Evolutionary conservation across 2,113 vertebrate species (phyloP).

Genomic region (Meles meles): DNA sequence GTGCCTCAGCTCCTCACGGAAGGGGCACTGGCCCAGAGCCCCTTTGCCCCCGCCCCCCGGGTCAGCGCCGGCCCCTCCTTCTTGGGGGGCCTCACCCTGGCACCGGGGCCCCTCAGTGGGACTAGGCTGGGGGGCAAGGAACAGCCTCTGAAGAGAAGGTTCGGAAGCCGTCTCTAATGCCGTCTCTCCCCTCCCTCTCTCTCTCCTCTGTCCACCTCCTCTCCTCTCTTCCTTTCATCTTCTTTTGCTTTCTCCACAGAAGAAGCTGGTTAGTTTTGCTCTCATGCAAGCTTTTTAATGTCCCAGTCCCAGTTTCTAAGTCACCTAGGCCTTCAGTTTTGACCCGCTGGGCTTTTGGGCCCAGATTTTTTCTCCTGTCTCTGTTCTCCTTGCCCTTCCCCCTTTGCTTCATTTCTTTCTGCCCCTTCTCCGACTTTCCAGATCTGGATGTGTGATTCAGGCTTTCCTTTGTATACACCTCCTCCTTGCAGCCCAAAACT

Average conservation of each 20-base stretch:
- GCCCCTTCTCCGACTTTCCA: conserved; percentile 46
- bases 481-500: conserved; percentile 72
- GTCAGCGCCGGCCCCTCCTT: background rate
- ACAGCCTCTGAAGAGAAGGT: conserved; percentile 66
- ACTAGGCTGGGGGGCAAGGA: conserved; percentile 58
- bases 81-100: background rate
- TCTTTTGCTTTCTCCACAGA: conserved; percentile 78
- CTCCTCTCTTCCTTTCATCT: conserved; percentile 60
- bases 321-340: conserved; percentile 33
- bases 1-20: background rate
- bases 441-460: conserved; percentile 65
- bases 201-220: conserved; percentile 71
- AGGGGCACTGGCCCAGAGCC: background rate
- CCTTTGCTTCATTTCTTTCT: conserved; percentile 40
- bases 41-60: too few relatives aligned
- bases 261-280: conserved; percentile 86
- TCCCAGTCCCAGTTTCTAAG: conserved; percentile 47
- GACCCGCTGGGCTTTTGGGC: conserved; percentile 57
- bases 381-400: background rate
- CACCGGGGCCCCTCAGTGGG: conserved; percentile 19
- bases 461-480: conserved; percentile 72
- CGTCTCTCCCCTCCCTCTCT: conserved; percentile 78
- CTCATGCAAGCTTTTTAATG: conserved; percentile 45
- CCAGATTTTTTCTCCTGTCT: background rate
- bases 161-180: conserved; percentile 76